Base-by-base conservation (phyloP, 2,888 invertebrate species). In the Boloria euphrosyne region DNA sequence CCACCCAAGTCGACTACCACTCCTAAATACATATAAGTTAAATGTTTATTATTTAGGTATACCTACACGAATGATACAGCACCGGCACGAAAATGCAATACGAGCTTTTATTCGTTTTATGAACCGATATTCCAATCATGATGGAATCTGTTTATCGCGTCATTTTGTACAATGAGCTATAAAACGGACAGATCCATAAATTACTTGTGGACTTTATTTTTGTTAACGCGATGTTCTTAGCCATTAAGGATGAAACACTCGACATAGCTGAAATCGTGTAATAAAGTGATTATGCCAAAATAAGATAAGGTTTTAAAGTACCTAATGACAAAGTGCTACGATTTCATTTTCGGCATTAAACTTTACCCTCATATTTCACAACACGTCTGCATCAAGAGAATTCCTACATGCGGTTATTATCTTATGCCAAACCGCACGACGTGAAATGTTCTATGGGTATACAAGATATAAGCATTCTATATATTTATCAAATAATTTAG, bases 1-100 rank as follows among this genome's bases (percentile, higher is more conserved):
- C 89, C 90, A 90, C 89, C 89, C 90, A 90, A 81, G 84, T 75
- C 81, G 88, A 78, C 81, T 78, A 77, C 82, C 83, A 83, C 87
- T 86, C 80, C 84, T 87, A 89, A 86, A 69, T 71, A 73, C 74
- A 89, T 87, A 89, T 84, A 86, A 77, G 81, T 82, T 83, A 83
- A 85, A 86, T 83, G 85, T 85, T 86, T 87, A 87, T 85, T 83
- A 80, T 81, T 82, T 81, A 79, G 73, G 74, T 71, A 77, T 75
- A 75, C 81, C 80, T 81, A 80, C 73, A 80, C 81, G 74, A 71
- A 63, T 64, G 62, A 65, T 63, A 64, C 54, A 62, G 54, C 60
- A 64, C 59, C 53, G 64, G 62, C 62, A 70, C 71, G 69, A 82
- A 80, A 80, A 86, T 81, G 80, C 84, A 84, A 87, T 82, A 76